Conservation (phyloP, 2,888 invertebrate genomes). For the Helleia helle region DNA sequence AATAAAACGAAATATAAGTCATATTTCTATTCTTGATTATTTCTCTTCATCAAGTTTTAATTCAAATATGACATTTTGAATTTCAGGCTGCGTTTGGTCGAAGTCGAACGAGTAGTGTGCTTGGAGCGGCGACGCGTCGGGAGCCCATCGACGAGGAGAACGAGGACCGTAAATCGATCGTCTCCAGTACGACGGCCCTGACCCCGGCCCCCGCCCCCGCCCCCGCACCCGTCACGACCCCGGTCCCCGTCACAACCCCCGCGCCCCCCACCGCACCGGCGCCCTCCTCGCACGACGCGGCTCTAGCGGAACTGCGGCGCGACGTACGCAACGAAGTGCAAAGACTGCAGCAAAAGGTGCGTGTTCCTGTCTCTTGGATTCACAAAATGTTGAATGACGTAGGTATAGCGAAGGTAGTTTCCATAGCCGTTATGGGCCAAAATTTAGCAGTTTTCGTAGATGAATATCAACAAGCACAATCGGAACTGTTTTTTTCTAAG, state of each 20-base stretch:
- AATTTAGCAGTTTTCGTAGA: too few relatives aligned
- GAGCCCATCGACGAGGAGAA: constrained; percentile 86
- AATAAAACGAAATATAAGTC: too few relatives aligned
- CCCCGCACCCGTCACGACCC: constrained; percentile 28
- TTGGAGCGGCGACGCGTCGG: constrained; percentile 74
- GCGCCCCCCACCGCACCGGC: constrained; percentile 27
- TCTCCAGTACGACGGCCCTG: constrained; percentile 40
- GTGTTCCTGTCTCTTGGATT: too few relatives aligned
- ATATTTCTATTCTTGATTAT: too few relatives aligned
- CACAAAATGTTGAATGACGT: too few relatives aligned
- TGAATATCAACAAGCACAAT: too few relatives aligned
- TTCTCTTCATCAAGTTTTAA: too few relatives aligned
- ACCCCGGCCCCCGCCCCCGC: constrained; percentile 33
- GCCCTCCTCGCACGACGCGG: constrained; percentile 58
- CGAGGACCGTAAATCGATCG: constrained; percentile 76
- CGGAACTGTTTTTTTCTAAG: too few relatives aligned
- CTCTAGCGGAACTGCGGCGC: constrained; percentile 62
- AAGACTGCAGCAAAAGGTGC: constrained; percentile 54
- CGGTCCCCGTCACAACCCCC: constrained; percentile 35
- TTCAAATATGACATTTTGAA: too few relatives aligned
- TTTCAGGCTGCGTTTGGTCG: constrained; percentile 51
- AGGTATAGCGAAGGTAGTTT: too few relatives aligned
- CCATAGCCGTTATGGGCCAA: too few relatives aligned
- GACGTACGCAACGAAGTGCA: constrained; percentile 60
- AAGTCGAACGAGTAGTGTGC: constrained; percentile 40